Evolutionary conservation across 2,113 vertebrate genomes (phyloP).

Genomic region (Candoia aspera): DNA sequence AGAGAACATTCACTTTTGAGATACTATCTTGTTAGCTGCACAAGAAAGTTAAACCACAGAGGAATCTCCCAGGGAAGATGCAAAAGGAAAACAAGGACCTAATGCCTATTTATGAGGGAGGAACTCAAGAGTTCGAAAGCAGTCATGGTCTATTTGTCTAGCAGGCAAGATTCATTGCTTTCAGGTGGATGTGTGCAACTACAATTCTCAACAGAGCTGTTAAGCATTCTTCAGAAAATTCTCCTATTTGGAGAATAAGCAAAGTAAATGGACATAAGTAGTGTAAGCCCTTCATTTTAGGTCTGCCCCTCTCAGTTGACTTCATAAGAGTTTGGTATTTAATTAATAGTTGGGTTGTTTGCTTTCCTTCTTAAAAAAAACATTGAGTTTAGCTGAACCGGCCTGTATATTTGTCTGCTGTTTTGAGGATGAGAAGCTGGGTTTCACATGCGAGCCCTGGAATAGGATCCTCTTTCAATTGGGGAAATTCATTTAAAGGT

Average conservation of each 20-base stretch:
- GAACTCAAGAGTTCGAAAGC: neutral
- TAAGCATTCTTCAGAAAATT: slow-evolving; percentile 1
- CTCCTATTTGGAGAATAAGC: slow-evolving; percentile 36
- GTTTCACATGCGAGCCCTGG: neutral
- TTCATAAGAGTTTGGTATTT: slow-evolving; percentile 33
- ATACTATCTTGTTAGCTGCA: neutral
- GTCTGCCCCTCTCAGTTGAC: neutral
- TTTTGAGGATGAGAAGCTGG: neutral
- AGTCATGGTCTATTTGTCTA: neutral
- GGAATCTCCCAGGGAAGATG: neutral
- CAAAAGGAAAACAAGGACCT: neutral
- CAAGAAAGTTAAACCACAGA: neutral
- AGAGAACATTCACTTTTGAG: neutral
- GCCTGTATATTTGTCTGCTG: neutral
- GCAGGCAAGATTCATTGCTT: neutral
- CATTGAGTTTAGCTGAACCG: neutral
- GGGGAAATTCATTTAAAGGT: slow-evolving; percentile 13
- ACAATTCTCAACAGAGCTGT: neutral
- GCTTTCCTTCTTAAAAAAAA: slow-evolving; percentile 19
- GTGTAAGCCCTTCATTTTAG: slow-evolving; percentile 18
- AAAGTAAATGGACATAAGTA: slow-evolving; percentile 13
- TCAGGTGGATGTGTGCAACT: neutral
- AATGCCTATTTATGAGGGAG: neutral
- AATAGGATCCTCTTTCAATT: neutral
- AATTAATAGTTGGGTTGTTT: slow-evolving; percentile 31